Conservation (phyloP, 2,888 invertebrate genomes). For the Drosophila subsilvestris region DNA sequence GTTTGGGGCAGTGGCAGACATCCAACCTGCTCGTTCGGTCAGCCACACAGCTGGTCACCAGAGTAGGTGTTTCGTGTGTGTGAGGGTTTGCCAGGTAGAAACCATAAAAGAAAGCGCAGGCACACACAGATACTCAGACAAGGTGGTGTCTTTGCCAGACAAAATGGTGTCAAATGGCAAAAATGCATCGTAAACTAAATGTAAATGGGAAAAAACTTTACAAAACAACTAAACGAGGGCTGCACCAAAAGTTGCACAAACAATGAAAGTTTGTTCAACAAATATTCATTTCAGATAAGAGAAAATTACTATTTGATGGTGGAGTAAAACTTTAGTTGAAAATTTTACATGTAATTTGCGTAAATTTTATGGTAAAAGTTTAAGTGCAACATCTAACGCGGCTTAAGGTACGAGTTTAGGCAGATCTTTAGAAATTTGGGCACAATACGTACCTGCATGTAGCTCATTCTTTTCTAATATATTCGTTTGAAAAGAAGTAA, state of each 20-base stretch:
- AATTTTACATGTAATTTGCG: background rate
- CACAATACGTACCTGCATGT: too few relatives aligned
- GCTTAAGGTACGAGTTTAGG: background rate
- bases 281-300: background rate
- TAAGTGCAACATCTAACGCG: background rate
- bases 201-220: conserved; percentile 48
- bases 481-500: background rate
- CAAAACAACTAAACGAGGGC: conserved; percentile 37
- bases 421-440: too few relatives aligned
- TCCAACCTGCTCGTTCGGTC: background rate
- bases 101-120: conserved; percentile 65
- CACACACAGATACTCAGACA: conserved; percentile 1
- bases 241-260: conserved; percentile 26
- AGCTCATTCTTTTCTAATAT: too few relatives aligned
- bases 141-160: conserved; percentile 50
- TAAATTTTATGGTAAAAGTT: background rate
- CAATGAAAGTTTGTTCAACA: background rate
- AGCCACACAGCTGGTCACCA: conserved; percentile 7
- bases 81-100: conserved; percentile 50
- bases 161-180: conserved; percentile 77
- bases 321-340: background rate
- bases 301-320: background rate
- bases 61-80: conserved; percentile 56
- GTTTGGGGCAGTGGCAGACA: conserved; percentile 5
- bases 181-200: conserved; percentile 67